Percentiles rank a stretch among this genome's conserved stretches.
phyloP scores from a whole-genome alignment of 2,888 invertebrate species.

The Muschampia plurimacula region DNA sequence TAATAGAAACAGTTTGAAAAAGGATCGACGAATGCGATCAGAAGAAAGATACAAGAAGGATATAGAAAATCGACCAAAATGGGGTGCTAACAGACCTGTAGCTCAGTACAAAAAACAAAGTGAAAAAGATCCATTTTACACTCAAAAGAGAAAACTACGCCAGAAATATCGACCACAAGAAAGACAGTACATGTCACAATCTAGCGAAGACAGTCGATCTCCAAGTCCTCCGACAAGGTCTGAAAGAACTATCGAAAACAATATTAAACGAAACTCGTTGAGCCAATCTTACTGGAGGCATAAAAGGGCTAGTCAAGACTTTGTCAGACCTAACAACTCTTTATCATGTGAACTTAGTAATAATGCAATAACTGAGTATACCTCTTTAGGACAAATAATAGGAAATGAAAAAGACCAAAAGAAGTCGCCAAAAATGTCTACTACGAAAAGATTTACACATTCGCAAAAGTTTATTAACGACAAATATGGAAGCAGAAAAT shows the following conservation, averaged over 20 bases:
- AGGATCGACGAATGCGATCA: slow-evolving; percentile 82
- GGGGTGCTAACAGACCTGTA: slow-evolving; percentile 91
- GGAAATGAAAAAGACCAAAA: slow-evolving; percentile 66
- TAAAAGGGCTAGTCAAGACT: slow-evolving; percentile 76
- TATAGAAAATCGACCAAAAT: slow-evolving; percentile 89
- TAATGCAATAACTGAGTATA: slow-evolving; percentile 81
- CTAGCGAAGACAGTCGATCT: slow-evolving; percentile 87
- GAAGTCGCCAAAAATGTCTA: slow-evolving; percentile 72
- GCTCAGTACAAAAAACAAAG: slow-evolving; percentile 95
- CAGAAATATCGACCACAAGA: slow-evolving; percentile 87
- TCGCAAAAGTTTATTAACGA: slow-evolving; percentile 84
- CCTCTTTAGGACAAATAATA: slow-evolving; percentile 78
- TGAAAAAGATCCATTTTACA: slow-evolving; percentile 94
- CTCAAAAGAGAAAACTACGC: slow-evolving; percentile 88
- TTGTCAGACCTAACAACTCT: slow-evolving; percentile 59
- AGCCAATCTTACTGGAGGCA: slow-evolving; percentile 83
- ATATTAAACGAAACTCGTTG: slow-evolving; percentile 73
- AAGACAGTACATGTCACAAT: slow-evolving; percentile 84
- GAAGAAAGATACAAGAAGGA: slow-evolving; percentile 84
- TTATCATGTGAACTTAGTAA: slow-evolving; percentile 54
- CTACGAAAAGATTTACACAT: slow-evolving; percentile 71
- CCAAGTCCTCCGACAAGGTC: slow-evolving; percentile 81
- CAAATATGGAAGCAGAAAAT: slow-evolving; percentile 81
- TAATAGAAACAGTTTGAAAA: slow-evolving; percentile 78
- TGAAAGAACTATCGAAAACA: slow-evolving; percentile 71